A percentile compares a stretch with the other conserved stretches of the same genome.
Evolutionary conservation across 1,140 invertebrate species (phyloP).

Genomic region (Zelostemma sp.): DNA sequence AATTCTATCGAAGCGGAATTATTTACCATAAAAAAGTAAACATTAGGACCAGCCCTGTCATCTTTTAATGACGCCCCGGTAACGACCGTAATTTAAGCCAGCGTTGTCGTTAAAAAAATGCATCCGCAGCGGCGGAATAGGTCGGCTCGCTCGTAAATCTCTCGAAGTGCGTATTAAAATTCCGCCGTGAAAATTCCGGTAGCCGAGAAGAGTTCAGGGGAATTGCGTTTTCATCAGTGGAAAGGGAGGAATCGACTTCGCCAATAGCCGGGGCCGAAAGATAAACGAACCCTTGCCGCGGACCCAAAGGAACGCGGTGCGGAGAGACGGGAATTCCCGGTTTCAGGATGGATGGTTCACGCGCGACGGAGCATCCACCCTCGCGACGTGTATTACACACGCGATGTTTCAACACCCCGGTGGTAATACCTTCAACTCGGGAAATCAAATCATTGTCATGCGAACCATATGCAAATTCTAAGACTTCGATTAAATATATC

Average conservation of each 20-base stretch:
- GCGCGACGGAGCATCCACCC: conserved; percentile 39
- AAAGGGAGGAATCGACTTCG: conserved; percentile 23
- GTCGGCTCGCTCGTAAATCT: conserved; percentile 44
- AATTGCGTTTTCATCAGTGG: conserved; percentile 34
- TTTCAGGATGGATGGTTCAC: conserved; percentile 37
- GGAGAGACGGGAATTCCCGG: conserved; percentile 9
- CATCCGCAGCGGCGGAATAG: conserved; percentile 15
- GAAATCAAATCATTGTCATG: conserved; percentile 41
- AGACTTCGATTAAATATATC: conserved; percentile 37
- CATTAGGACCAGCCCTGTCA: neutral
- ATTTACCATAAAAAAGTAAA: neutral
- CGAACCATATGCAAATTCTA: conserved; percentile 42
- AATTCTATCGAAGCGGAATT: neutral
- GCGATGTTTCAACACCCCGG: conserved; percentile 40
- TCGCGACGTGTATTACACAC: conserved; percentile 32
- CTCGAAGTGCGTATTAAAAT: conserved; percentile 48
- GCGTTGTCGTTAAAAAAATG: conserved; percentile 39
- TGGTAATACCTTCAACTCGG: conserved; percentile 29
- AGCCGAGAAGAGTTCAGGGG: conserved; percentile 12
- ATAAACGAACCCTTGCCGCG: conserved; percentile 25
- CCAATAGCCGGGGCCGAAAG: conserved; percentile 15
- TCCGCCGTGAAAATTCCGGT: conserved; percentile 41
- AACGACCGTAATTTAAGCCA: conserved; percentile 6
- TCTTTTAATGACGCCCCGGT: conserved; percentile 15
- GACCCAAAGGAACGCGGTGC: conserved; percentile 1